These are phyloP conservation scores for Capricornis sumatraensis DNA, from an alignment of 2,113 vertebrate species.

Conservation along the genomic window DNA sequence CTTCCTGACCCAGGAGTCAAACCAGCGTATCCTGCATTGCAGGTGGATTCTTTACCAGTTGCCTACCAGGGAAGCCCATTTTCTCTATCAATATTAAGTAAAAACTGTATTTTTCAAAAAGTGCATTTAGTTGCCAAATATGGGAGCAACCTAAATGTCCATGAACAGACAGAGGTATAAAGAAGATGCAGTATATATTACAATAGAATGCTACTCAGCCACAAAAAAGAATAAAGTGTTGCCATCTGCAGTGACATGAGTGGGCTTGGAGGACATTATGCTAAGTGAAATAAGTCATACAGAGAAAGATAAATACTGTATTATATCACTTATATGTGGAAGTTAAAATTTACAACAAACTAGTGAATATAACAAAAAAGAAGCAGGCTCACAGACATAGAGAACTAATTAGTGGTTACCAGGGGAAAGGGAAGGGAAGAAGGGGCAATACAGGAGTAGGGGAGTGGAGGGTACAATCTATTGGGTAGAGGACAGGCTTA, in stretches of 20 bases:
- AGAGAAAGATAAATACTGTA: not conserved
- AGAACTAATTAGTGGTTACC: not conserved
- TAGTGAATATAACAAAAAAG: not conserved
- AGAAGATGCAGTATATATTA: not conserved
- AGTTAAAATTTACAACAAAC: not conserved
- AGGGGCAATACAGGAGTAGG: not conserved
- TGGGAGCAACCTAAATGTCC: not conserved
- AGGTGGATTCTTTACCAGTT: not conserved
- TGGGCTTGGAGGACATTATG: not conserved
- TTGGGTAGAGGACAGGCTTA: not conserved
- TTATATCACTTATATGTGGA: not conserved
- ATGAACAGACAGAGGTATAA: not conserved
- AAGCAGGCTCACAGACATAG: not conserved
- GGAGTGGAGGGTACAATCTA: not conserved
- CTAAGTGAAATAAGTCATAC: not conserved
- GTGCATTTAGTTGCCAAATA: not conserved
- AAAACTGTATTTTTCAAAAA: not conserved
- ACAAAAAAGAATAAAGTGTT: not conserved
- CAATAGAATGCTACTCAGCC: not conserved
- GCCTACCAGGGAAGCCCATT: not conserved
- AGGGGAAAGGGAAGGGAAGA: not conserved
- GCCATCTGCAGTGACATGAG: not conserved
- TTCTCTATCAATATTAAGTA: not conserved
- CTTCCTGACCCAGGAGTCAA: not conserved
- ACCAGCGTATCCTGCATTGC: not conserved